Percentiles rank a stretch among this genome's conserved stretches.
phyloP scores from a whole-genome alignment of 2,888 invertebrate genomes.

The Andrena bucephala region DNA sequence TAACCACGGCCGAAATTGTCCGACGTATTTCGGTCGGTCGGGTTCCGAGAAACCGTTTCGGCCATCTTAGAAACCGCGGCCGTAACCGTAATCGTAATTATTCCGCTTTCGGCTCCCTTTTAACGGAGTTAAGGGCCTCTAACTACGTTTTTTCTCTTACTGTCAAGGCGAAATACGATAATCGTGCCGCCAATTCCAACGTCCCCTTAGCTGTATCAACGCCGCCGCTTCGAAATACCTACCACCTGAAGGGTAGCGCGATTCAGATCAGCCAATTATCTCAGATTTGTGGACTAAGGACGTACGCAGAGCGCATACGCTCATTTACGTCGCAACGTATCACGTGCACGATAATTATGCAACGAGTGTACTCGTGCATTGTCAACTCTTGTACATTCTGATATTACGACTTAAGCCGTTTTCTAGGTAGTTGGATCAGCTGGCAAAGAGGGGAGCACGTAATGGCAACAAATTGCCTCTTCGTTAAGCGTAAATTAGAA shows the following conservation, averaged over 20 bases:
- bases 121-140: neutral
- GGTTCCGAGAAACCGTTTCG: neutral
- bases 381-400: conserved; percentile 11
- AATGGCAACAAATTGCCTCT: neutral
- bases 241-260: conserved; percentile 32
- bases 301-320: conserved; percentile 11
- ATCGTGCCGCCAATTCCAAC: conserved; percentile 13
- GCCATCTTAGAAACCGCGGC: neutral
- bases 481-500: too few relatives aligned
- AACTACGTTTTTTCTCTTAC: conserved; percentile 21
- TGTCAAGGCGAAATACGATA: conserved; percentile 17
- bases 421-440: conserved; percentile 9
- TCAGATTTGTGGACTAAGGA: conserved; percentile 40
- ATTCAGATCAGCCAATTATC: conserved; percentile 56
- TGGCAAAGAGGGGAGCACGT: too few relatives aligned
- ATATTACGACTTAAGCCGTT: conserved; percentile 2
- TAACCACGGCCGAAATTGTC: neutral
- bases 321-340: conserved; percentile 38
- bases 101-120: neutral
- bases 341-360: conserved; percentile 34
- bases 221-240: conserved; percentile 12
- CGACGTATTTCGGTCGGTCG: neutral
- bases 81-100: conserved; percentile 9
- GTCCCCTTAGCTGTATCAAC: conserved; percentile 5
- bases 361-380: conserved; percentile 33